A percentile compares a stretch with the other conserved stretches of the same genome.
These are phyloP conservation scores for Melinaea marsaeus DNA, from an alignment of 2,888 invertebrate species.

Conservation along the genomic window DNA sequence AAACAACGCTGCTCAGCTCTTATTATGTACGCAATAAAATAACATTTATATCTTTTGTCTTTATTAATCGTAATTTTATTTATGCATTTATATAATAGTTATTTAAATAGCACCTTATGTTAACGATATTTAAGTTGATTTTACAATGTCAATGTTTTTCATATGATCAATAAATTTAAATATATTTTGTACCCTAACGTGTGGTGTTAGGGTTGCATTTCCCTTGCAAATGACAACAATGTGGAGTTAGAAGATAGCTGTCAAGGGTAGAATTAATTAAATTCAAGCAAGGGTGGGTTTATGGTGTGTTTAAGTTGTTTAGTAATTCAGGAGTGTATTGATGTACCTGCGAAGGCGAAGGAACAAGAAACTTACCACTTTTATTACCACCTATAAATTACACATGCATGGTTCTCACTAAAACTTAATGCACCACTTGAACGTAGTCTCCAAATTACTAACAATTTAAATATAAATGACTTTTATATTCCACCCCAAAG, in stretches of 20 bases:
- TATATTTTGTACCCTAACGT: background rate
- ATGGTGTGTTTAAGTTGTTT: constrained; percentile 31
- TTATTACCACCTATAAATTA: too few relatives aligned
- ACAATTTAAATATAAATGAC: too few relatives aligned
- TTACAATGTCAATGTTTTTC: background rate
- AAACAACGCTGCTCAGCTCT: background rate
- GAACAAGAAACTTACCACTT: too few relatives aligned
- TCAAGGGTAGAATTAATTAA: constrained; percentile 38
- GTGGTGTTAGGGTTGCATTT: background rate
- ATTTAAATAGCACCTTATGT: background rate
- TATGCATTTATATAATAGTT: background rate
- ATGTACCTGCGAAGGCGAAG: constrained; percentile 5
- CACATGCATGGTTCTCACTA: too few relatives aligned
- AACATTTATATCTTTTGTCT: constrained; percentile 6
- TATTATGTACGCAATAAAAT: constrained; percentile 3
- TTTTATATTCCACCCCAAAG: too few relatives aligned
- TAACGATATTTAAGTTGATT: background rate
- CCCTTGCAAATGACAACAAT: background rate
- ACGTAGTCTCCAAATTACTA: too few relatives aligned
- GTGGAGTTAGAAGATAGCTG: constrained; percentile 24
- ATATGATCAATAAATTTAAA: background rate
- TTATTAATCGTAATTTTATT: constrained; percentile 6
- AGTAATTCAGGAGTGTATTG: constrained; percentile 27
- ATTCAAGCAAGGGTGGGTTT: constrained; percentile 30
- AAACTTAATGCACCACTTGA: too few relatives aligned